Conservation (phyloP, 2,888 invertebrate species). For the Eumacrocentrus americanus region DNA sequence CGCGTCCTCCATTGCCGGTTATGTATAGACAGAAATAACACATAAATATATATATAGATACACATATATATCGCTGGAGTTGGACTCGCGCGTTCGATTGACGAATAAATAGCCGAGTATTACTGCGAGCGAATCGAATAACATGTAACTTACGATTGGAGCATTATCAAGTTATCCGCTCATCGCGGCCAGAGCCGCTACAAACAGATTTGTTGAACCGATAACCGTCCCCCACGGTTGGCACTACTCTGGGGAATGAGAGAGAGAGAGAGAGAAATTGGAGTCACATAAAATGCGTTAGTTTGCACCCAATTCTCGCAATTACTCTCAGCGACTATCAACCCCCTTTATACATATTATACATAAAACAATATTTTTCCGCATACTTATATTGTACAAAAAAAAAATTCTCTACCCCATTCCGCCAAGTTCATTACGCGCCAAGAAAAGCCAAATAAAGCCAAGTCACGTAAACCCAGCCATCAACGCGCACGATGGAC, state of each 20-base stretch:
- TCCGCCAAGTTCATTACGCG: slow-evolving; percentile 1
- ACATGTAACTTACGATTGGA: slow-evolving; percentile 41
- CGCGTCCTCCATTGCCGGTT: not conserved
- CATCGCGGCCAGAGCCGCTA: slow-evolving; percentile 40
- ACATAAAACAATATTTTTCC: not conserved
- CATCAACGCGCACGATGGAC: slow-evolving; percentile 18
- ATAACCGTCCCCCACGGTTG: slow-evolving; percentile 26
- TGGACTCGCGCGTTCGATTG: slow-evolving; percentile 13
- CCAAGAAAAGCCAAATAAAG: slow-evolving; percentile 19
- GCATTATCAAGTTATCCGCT: slow-evolving; percentile 41
- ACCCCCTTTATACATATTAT: not conserved
- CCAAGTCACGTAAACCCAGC: slow-evolving; percentile 27
- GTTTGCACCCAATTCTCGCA: slow-evolving; percentile 38
- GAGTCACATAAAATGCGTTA: slow-evolving; percentile 37
- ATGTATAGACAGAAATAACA: not conserved
- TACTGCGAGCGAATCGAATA: slow-evolving; percentile 34
- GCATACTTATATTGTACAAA: no score
- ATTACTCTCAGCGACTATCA: slow-evolving; percentile 36
- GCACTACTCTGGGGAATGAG: not conserved
- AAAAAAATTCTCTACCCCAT: no score
- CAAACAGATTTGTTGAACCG: slow-evolving; percentile 40
- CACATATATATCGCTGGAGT: not conserved
- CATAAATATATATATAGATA: not conserved
- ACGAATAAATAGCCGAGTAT: slow-evolving; percentile 30
- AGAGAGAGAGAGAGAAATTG: slow-evolving; percentile 21